Base-by-base conservation (phyloP, 2,888 invertebrate genomes). In the Philereme vetulata region DNA sequence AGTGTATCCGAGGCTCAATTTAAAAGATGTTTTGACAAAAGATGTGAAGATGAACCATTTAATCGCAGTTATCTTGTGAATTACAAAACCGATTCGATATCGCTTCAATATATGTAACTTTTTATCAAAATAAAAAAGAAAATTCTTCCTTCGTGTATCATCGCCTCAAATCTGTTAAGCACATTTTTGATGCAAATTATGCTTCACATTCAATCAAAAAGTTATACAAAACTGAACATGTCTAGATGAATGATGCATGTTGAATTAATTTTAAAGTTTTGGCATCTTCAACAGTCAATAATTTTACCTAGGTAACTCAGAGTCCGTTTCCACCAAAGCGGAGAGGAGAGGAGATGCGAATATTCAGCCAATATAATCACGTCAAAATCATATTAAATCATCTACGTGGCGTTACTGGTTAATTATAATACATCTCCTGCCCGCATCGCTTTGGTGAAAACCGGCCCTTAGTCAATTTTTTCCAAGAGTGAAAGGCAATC, bases 251-350 rank as follows among this genome's bases (percentile, higher is more conserved):
- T 52, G 35, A 51, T 52, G 43, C 46, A 57, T 42, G 43, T 32
- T 52, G 10, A 51, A 40, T 55, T 40, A 52, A 45, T 53, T 49
- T 46, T 4, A 49, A 42, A 1, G 38, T 54, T 61, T 62, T 62
- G 62, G 62, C 62, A 62, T 54, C 54, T 54, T 51, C 11, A 35
- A 54, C 61, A 54, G 54, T 60, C 46, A 43, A 51, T 21, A 35
- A 5, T 32, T 33, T 6, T 38, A 4, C 21, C 21, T 2, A 21
- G 2, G 1, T 21, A n/a, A n/a, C 21, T 21, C 21, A 21, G 21
- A 2, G 21, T 2, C 21, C 1, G 21, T 21, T 21, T 21, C 1
- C 21, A 21, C 21, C 21, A 21, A 21, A 21, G 21, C 21, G 21
- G 21, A 21, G 21, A 21, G 21, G 21, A 21, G 21, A 21, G 21